A percentile compares a stretch with the other conserved stretches of the same genome.
phyloP scores from a whole-genome alignment of 1,140 invertebrate species.

The Mactra quadrangularis region DNA sequence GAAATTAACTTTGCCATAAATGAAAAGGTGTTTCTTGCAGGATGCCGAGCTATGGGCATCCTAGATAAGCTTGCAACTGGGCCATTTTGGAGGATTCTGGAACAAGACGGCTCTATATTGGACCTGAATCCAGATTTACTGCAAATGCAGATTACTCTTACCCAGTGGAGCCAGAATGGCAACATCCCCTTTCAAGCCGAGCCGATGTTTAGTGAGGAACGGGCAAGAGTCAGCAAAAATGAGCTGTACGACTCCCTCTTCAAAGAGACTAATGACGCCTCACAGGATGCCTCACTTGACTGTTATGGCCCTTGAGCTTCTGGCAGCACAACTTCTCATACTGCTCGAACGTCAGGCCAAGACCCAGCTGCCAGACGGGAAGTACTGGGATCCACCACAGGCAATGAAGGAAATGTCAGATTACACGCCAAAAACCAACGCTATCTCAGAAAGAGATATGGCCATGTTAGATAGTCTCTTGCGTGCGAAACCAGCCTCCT shows the following conservation, averaged over 20 bases:
- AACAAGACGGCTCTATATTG: background rate
- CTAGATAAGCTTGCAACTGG: background rate
- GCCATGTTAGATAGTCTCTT: constrained; percentile 34
- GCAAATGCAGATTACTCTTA: background rate
- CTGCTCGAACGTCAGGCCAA: constrained; percentile 47
- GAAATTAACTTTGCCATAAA: constrained; percentile 31
- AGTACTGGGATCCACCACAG: background rate
- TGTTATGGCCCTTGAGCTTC: constrained; percentile 18
- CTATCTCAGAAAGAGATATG: constrained; percentile 34
- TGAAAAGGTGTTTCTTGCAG: constrained; percentile 20
- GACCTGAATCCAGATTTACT: background rate
- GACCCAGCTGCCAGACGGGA: constrained; percentile 22
- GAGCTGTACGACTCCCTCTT: background rate
- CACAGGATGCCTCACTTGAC: constrained; percentile 18
- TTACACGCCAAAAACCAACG: constrained; percentile 29
- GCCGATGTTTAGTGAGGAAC: background rate
- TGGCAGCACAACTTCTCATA: background rate
- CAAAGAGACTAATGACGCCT: constrained; percentile 3
- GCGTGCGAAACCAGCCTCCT: background rate
- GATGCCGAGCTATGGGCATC: background rate
- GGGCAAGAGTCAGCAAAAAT: background rate
- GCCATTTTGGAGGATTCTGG: background rate
- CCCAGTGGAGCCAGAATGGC: background rate
- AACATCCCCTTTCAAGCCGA: background rate
- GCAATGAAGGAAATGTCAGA: background rate